These are phyloP conservation scores for Charaxes varanes DNA, from an alignment of 1,140 invertebrate genomes.

Conservation along the genomic window DNA sequence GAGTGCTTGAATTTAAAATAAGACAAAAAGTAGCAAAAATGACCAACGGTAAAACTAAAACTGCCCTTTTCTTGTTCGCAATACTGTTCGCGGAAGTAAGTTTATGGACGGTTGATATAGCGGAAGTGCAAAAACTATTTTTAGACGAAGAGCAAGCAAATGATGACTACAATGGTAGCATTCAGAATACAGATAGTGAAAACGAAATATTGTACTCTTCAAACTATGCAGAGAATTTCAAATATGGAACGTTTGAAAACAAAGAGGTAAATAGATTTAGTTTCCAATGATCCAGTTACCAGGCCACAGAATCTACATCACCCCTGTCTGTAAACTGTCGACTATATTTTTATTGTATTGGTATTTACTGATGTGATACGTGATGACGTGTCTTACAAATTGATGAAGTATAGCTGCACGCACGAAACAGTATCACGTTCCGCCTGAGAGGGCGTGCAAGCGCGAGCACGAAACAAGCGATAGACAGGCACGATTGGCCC, in stretches of 20 bases:
- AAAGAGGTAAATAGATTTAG: conserved; percentile 38
- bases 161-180: conserved; percentile 13
- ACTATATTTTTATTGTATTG: no score
- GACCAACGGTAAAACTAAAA: conserved; percentile 14
- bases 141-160: conserved; percentile 22
- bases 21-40: no score
- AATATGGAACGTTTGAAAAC: conserved; percentile 36
- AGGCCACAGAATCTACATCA: neutral
- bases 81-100: conserved; percentile 23
- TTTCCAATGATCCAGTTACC: conserved; percentile 3
- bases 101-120: conserved; percentile 47
- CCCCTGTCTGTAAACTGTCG: neutral
- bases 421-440: no score
- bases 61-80: conserved; percentile 12
- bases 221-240: conserved; percentile 30
- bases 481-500: no score
- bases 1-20: neutral
- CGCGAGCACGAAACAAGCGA: no score
- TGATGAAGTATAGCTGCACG: no score
- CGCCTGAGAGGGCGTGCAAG: no score
- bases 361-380: no score
- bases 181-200: no score
- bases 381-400: no score
- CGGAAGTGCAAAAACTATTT: conserved; percentile 35
- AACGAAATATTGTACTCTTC: conserved; percentile 5